phyloP scores from a whole-genome alignment of 2,888 invertebrate genomes.

The Diaphora mendica region DNA sequence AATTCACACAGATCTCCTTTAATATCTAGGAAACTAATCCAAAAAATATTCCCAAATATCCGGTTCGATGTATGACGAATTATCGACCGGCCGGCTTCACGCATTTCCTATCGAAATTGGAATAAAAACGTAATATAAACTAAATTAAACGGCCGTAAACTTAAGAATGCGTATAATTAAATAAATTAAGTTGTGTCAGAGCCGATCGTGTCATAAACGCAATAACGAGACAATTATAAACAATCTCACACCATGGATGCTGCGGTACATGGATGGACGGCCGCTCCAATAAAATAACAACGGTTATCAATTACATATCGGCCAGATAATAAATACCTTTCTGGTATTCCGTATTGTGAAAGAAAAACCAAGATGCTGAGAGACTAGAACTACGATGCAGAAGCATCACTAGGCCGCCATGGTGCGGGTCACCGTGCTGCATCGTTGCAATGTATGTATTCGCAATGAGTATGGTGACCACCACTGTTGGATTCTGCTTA shows the following conservation, averaged over 20 bases:
- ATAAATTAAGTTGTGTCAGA: conserved; percentile 53
- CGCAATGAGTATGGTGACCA: too few species aligned
- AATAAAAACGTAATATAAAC: conserved; percentile 42
- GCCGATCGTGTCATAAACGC: conserved; percentile 41
- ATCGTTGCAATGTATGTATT: too few species aligned
- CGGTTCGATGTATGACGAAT: conserved; percentile 25
- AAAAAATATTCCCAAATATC: conserved; percentile 13
- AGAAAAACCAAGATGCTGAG: conserved; percentile 21
- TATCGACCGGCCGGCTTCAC: conserved; percentile 8
- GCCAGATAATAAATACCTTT: conserved; percentile 55
- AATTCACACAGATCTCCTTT: neutral
- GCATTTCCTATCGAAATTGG: conserved; percentile 12
- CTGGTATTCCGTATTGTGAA: conserved; percentile 30
- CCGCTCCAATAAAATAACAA: conserved; percentile 58
- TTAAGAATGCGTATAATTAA: conserved; percentile 54
- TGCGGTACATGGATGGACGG: conserved; percentile 30
- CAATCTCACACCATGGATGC: conserved; percentile 49
- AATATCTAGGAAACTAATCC: conserved; percentile 3
- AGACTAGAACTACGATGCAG: neutral
- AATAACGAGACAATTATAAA: conserved; percentile 55
- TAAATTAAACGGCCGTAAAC: conserved; percentile 46
- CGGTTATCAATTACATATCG: conserved; percentile 64
- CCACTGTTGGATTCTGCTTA: too few species aligned
- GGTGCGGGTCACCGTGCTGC: too few species aligned
- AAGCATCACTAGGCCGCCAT: too few species aligned